Base-by-base conservation (phyloP, 2,888 invertebrate species). In the Drosophila gaucha region DNA sequence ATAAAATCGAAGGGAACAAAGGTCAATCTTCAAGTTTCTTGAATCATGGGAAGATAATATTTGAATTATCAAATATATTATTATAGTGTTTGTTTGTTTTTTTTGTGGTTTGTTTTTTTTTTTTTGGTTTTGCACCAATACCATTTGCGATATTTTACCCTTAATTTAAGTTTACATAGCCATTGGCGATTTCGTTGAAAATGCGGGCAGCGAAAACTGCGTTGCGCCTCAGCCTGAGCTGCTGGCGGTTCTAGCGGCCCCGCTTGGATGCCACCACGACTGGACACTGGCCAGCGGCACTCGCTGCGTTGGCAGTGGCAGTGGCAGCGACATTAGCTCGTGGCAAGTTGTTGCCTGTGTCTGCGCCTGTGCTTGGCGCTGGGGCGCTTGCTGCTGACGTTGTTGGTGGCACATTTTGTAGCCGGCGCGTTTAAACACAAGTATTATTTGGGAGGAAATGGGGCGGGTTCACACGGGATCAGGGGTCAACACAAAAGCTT, bases 61-160 rank as follows among this genome's bases (percentile, higher is more conserved):
- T 58, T 36, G 30, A n/a, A 14, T 2, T 36, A 39, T 51, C 9
- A 26, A 54, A 22, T 51, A 41, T 51, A 46, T 69, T 36, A 12
- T 39, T 52, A 14, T 56, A 59, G 57, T 49, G 39, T 39, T 49
- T 49, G 43, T 58, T 30, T 52, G 56, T 43, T 58, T 72, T 72
- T 58, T 51, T 54, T 52, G 4, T 31, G 43, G 55, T 50, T 74
- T 74, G 55, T 66, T 65, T 64, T 68, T 74, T 49, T 14, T 60
- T 78, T 72, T 74, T 74, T 65, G 65, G 79, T 78, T 83, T 82
- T 85, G 78, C 90, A 89, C 90, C 90, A 90, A 90, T 90, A 90
- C 90, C 88, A 87, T 89, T 88, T 90, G 87, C 90, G 90, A 90
- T 90, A 90, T 90, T 90, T 90, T 90, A 90, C 90, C 90, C 90